These are phyloP conservation scores for Nymphalis polychloros DNA, from an alignment of 2,888 invertebrate genomes.

Conservation along the genomic window DNA sequence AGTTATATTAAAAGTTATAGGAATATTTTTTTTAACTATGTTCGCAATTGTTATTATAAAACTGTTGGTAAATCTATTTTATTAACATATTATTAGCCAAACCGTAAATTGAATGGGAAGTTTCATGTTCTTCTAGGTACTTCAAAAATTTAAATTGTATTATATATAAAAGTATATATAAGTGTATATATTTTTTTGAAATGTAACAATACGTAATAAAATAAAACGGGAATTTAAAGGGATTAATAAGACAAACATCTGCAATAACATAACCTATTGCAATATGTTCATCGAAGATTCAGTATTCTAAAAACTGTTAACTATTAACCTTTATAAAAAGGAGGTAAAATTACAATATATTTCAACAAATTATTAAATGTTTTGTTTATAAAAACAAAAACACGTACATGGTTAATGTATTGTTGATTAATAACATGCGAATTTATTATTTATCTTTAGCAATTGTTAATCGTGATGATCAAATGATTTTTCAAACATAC, in stretches of 20 bases:
- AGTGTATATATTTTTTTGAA: no score
- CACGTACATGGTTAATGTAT: slow-evolving; percentile 10
- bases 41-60: not conserved
- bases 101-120: no score
- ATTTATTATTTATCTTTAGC: not conserved
- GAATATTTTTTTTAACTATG: not conserved
- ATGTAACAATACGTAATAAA: not conserved
- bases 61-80: not conserved
- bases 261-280: slow-evolving; percentile 14
- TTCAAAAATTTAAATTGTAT: no score
- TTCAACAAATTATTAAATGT: slow-evolving; percentile 9
- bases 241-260: slow-evolving; percentile 4
- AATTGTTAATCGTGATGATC: not conserved
- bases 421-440: slow-evolving; percentile 3
- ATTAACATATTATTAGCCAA: no score
- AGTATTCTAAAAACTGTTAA: not conserved
- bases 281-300: not conserved
- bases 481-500: not conserved
- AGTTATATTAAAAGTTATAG: not conserved
- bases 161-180: no score
- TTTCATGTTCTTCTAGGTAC: no score
- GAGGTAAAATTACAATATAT: not conserved
- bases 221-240: not conserved
- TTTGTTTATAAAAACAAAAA: slow-evolving; percentile 24
- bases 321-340: not conserved